Conservation (phyloP, 1,140 invertebrate species). For the Euwallacea similis region DNA sequence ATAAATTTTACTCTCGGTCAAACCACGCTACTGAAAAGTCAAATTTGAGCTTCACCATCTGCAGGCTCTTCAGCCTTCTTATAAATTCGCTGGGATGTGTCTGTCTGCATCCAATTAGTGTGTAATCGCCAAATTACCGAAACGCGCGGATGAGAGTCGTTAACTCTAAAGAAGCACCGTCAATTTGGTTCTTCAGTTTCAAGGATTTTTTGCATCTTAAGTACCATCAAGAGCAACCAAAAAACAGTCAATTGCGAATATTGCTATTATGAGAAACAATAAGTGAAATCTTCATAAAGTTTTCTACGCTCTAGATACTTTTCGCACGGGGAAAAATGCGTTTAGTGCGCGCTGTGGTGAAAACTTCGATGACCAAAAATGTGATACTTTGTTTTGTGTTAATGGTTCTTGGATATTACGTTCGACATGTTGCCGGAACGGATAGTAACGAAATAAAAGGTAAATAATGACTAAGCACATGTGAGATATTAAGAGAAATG, state of each 20-base stretch:
- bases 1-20: constrained; percentile 37
- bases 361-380: constrained; percentile 10
- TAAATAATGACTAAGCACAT: constrained; percentile 2
- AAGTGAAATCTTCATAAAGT: constrained; percentile 27
- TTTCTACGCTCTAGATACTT: constrained; percentile 26
- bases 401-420: constrained; percentile 26
- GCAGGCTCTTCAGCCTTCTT: neutral
- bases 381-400: constrained; percentile 14
- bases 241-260: constrained; percentile 9
- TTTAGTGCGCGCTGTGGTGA: constrained; percentile 5
- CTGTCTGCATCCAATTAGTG: neutral
- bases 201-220: neutral
- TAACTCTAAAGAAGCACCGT: neutral
- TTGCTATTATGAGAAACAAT: constrained; percentile 19
- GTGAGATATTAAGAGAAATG: no score
- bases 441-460: constrained; percentile 29
- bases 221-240: neutral
- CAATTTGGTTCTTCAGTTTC: no score
- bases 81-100: no score
- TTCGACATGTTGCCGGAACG: neutral
- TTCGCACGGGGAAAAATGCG: constrained; percentile 15
- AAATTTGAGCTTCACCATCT: constrained; percentile 10
- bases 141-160: constrained; percentile 7
- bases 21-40: constrained; percentile 14
- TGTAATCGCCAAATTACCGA: neutral